These are phyloP conservation scores for Montipora efflorescens DNA, from an alignment of 64 coral and sea anemone species.

Conservation along the genomic window DNA sequence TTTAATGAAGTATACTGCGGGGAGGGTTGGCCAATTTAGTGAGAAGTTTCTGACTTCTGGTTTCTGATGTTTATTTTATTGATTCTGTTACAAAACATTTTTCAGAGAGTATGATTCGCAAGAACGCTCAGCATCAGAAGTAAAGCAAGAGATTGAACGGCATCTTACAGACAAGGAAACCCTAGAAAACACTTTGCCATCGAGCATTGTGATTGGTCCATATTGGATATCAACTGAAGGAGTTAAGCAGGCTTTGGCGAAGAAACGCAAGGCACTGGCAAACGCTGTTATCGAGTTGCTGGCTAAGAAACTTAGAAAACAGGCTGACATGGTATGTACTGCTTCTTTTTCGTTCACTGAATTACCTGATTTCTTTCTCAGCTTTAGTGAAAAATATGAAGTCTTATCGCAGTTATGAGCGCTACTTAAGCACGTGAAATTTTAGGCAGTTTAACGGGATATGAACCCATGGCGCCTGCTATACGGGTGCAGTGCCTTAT, in stretches of 20 bases:
- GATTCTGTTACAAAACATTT: not conserved
- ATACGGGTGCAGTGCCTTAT: no score
- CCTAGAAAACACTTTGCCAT: conserved; percentile 91
- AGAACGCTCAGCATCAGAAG: conserved; percentile 91
- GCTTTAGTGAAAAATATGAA: no score
- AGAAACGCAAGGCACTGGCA: conserved; percentile 91
- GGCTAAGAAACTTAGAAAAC: conserved; percentile 96
- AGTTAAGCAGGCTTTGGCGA: conserved; percentile 86
- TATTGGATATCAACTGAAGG: conserved; percentile 89
- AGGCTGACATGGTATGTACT: conserved; percentile 86
- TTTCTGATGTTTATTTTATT: not conserved
- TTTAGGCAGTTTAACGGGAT: no score
- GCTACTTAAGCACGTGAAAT: no score
- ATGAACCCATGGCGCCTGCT: no score
- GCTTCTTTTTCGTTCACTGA: no score
- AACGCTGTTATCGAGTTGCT: conserved; percentile 95
- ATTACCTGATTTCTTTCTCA: no score
- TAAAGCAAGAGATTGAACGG: conserved; percentile 97
- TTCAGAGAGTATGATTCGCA: conserved; percentile 91
- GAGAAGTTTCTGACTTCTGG: no score
- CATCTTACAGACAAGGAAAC: conserved; percentile 92
- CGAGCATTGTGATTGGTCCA: conserved; percentile 92
- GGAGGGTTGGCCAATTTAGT: no score
- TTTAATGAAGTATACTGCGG: no score
- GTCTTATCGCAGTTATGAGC: no score